A percentile compares a stretch with the other conserved stretches of the same genome.
Evolutionary conservation across 2,888 invertebrate species (phyloP).

Genomic region (Andricus curvator): DNA sequence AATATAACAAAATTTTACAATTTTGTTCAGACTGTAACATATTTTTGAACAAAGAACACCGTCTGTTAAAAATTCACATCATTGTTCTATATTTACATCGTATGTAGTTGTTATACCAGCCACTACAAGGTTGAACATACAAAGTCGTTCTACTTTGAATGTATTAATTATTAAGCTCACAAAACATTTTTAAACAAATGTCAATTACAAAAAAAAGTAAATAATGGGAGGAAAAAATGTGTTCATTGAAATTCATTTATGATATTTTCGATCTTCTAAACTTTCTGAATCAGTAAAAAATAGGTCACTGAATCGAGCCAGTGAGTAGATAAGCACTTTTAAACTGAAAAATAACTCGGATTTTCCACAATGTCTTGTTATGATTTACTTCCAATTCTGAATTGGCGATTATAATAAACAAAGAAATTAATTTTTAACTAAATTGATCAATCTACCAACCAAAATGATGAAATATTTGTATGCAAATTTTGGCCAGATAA

Average conservation of each 20-base stretch:
- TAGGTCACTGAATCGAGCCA: no score
- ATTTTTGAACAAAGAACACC: neutral
- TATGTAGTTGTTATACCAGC: neutral
- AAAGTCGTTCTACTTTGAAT: slow-evolving; percentile 11
- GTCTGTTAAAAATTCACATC: neutral
- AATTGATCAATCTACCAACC: no score
- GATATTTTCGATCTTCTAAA: neutral
- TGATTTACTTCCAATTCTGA: neutral
- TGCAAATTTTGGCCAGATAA: no score
- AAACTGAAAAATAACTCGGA: neutral
- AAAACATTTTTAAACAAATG: neutral
- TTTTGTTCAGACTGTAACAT: neutral
- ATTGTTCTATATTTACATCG: neutral
- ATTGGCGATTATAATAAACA: neutral
- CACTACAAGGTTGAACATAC: slow-evolving; percentile 4
- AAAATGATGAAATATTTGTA: no score
- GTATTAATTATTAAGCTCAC: neutral
- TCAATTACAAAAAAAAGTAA: neutral
- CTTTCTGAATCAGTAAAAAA: neutral
- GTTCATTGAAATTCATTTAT: neutral
- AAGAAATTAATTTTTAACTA: no score
- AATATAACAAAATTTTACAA: no score
- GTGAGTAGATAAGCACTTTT: neutral
- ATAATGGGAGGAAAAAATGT: neutral
- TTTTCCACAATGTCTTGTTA: no score